Base-by-base conservation (phyloP, 2,113 vertebrate species). In the Anthoscopus minutus region DNA sequence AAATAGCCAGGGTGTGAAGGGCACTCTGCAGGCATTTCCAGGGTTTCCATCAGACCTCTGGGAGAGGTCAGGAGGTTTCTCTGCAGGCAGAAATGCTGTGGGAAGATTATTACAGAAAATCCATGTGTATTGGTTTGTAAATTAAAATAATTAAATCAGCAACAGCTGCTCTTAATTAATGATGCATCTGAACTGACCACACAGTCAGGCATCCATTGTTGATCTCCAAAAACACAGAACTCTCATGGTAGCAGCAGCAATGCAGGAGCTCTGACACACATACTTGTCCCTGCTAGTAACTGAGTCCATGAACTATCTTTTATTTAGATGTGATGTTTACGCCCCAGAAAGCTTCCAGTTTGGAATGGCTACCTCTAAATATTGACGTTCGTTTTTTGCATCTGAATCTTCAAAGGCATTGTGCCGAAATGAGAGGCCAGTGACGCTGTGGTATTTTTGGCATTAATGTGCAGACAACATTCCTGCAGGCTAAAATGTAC, bases 321-420 rank as follows among this genome's bases (percentile, higher is more conserved):
- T 94, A 94, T 93, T 95, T 92, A 96, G 74, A 89, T 83, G 58
- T 54, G 31, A 66, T 91, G 71, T 95, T 95, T 91, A 66, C 0
- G 44, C 79, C 51, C 92, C 88, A 95, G 92, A 94, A 91, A 94
- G 56, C 60, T 72, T 86, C 45, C 50, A 28, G 28, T 87, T 82
- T 82, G 64, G 81, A 92, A 80, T 86, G 82, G 67, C 82, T 93
- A 24, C 76, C 51, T 94, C 87, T 96, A 88, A 97, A 92, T 96
- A 96, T 90, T 85, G 79, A 93, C 88, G 91, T n/a, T 78, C 64
- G 80, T 33, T 71, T 93, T 91, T 54, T 95, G 70, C 87, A 73
- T 89, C 81, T 67, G 84, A 93, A 76, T 87, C 74, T 79, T 48
- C 58, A 80, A 69, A 77, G 51, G 66, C 58, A 66, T 58, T 78